Base-by-base conservation (phyloP, 2,113 vertebrate species). In the Rhipidura dahli region DNA sequence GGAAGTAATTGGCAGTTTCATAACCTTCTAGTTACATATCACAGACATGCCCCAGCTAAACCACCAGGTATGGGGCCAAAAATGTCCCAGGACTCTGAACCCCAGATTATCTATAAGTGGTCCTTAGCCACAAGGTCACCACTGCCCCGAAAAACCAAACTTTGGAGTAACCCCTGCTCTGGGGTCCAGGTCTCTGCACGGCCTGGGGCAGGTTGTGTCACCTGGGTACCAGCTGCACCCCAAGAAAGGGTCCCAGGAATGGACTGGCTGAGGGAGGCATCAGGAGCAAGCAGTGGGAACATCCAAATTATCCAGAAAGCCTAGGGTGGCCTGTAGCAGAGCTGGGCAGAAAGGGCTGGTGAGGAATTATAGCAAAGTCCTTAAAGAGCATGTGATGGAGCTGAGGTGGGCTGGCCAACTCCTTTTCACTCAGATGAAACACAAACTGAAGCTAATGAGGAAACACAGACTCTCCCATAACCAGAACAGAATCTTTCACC, bases 321-420 rank as follows among this genome's bases (percentile, higher is more conserved):
- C 69, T 44, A 37, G 51, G 4, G 4, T 37, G 66, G 5, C 27
- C 53, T 56, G 40, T 53, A 60, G 63, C 50, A 73, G 44, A 24
- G 8, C 0, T 69, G 37, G 60, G 35, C 30, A 86, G 76, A 69
- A 76, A 80, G 64, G 35, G 63, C 50, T 80, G 22, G 6, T 31
- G 47, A 86, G 31, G n/a, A 93, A 57, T 35, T 80, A 61, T 56
- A 88, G 27, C 15, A 33, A 68, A 85, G 39, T 30, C 59, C 53
- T 65, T 33, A 33, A 91, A 69, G 26, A 83, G 30, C 2, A 2
- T 3, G 13, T 23, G 80, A 72, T 42, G 71, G 68, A 91, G 40
- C 21, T 0, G 1, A 73, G 54, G n/a, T 81, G 2, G 1, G 24
- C 27, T 11, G 2, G 13, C 11, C 1, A 0, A 5, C 54, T 69